Evolutionary conservation across 2,113 vertebrate genomes (phyloP), one percentile per base, ranked within the genome.

Genomic region (Arizona elegans): DNA sequence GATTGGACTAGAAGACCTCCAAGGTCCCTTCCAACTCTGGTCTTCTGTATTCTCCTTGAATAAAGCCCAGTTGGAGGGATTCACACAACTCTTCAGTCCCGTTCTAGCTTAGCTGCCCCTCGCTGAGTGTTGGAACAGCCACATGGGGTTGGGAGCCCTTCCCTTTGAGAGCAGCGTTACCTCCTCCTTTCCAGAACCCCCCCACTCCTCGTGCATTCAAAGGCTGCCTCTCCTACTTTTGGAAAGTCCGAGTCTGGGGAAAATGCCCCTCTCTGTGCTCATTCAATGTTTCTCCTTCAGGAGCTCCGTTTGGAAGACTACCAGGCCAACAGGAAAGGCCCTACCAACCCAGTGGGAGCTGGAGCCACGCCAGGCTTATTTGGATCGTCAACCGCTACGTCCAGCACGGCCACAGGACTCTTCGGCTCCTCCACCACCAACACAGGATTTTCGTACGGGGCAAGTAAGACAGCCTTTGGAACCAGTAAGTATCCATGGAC

Each of bases 261-360:
- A 38, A 13, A 1, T 0, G 65, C 7, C 12, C 65, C 65, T 33
- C 13, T 8, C 5, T 1, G 6, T 0, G 0, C 86, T 21, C 88
- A 58, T 13, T 54, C 29, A 86, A 0, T 88, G 92, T 89, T 47
- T 21, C 94, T 38, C 62, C 6, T 13, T 9, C 29, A 99, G 98
- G 98, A 99, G 58, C 97, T 99, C 43, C 98, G 99, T 90, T 94
- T 99, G 59, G 99, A 99, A 94, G 99, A 99, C 93, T 99, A 99
- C 96, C 98, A 99, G 96, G 99, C 99, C 0, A 99, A 99, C 0
- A 97, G 99, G 65, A 99, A 99, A 90, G 99, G 99, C 1, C 98
- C 99, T 1, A 97, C 98, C 1, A 99, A 98, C 75, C 98, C 98
- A 0, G 98, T 99, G 4, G 98, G 97, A 91, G 98, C 98, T 0